Percentiles rank a stretch among this genome's conserved stretches.
Evolutionary conservation across 2,113 vertebrate species (phyloP).

Genomic region (Gracilinanus agilis): DNA sequence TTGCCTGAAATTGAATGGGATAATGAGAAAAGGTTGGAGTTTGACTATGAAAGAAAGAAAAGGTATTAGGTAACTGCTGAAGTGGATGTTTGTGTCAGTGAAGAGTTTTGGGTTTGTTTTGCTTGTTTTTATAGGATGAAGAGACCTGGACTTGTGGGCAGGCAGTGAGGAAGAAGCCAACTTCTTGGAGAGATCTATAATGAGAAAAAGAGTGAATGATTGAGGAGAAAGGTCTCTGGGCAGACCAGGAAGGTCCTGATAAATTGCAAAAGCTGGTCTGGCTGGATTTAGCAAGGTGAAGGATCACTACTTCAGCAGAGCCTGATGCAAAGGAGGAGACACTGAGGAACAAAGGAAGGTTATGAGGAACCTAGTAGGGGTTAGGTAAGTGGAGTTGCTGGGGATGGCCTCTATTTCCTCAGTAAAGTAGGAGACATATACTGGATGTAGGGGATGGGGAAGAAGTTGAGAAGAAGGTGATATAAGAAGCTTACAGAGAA

Average conservation of each 20-base stretch:
- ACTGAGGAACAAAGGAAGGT: not conserved
- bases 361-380: not conserved
- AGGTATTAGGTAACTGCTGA: not conserved
- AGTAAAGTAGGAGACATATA: not conserved
- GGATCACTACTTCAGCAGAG: not conserved
- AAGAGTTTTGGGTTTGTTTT: not conserved
- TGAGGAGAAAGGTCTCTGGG: conserved; percentile 8
- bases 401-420: not conserved
- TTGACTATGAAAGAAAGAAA: not conserved
- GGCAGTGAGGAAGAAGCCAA: not conserved
- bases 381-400: not conserved
- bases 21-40: not conserved
- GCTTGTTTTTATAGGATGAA: not conserved
- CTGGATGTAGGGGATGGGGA: not conserved
- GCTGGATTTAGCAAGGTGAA: not conserved
- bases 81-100: not conserved
- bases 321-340: not conserved
- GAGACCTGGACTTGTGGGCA: not conserved
- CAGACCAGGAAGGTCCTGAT: not conserved
- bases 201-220: not conserved
- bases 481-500: not conserved
- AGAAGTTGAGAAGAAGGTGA: not conserved
- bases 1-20: not conserved
- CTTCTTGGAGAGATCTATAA: not conserved
- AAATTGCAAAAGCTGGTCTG: not conserved